These are phyloP conservation scores for Euphonia xanthogaster DNA, from an alignment of 2,797 vertebrate species.

Conservation along the genomic window DNA sequence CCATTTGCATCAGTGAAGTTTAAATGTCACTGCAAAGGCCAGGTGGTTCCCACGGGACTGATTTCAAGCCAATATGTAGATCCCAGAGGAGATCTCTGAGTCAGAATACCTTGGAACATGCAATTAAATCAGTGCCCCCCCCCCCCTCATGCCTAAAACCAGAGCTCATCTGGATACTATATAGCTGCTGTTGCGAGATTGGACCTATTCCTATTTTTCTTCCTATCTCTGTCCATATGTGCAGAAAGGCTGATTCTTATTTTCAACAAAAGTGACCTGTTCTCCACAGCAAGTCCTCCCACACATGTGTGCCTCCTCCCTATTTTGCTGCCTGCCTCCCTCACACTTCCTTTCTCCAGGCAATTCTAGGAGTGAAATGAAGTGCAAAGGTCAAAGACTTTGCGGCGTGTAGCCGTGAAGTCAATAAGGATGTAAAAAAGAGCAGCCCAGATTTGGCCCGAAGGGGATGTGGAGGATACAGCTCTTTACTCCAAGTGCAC, in stretches of 20 bases:
- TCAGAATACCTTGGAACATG: background rate
- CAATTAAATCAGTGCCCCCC: background rate
- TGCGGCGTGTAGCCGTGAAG: background rate
- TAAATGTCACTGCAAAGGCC: conserved; percentile 42
- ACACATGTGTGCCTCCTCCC: background rate
- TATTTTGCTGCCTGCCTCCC: conserved; percentile 21
- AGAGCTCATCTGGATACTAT: background rate
- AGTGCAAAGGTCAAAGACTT: conserved; percentile 40
- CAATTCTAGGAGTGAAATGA: conserved; percentile 31
- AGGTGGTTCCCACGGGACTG: background rate
- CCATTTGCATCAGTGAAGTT: conserved; percentile 21
- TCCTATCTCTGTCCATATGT: background rate
- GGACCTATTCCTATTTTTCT: background rate
- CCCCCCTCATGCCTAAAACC: background rate
- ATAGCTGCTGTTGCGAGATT: background rate
- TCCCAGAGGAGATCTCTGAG: background rate
- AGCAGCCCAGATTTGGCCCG: background rate
- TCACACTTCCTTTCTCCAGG: conserved; percentile 56
- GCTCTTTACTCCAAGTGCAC: background rate
- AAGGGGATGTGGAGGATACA: background rate
- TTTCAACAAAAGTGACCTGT: background rate
- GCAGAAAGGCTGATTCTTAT: background rate
- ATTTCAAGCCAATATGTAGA: background rate
- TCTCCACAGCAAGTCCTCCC: background rate
- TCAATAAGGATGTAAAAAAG: background rate